Percentiles rank a stretch among this genome's conserved stretches.
These are phyloP conservation scores for Diplolepis rosae DNA, from an alignment of 2,888 invertebrate genomes.

Conservation along the genomic window DNA sequence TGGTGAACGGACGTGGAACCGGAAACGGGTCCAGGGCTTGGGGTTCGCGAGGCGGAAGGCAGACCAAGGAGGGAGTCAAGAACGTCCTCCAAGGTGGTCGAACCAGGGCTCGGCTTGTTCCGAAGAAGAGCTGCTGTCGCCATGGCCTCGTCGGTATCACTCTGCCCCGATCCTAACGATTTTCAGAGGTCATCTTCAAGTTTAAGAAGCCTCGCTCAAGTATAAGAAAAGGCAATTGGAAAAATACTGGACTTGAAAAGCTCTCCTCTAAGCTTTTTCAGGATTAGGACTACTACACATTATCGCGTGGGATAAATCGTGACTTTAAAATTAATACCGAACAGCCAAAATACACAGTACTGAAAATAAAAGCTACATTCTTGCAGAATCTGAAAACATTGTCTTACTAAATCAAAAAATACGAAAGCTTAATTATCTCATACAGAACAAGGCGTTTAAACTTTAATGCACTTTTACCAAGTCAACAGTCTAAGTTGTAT, in stretches of 20 bases:
- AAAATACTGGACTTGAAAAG: not conserved
- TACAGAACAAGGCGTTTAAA: not conserved
- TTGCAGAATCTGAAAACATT: conserved; percentile 24
- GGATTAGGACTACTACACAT: not conserved
- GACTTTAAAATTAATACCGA: conserved; percentile 5
- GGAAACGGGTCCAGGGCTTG: conserved; percentile 78
- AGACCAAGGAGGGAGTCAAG: conserved; percentile 93
- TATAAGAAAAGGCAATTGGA: conserved; percentile 13
- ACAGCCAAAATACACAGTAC: not conserved
- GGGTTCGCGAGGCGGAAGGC: conserved; percentile 82
- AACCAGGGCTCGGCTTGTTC: conserved; percentile 78
- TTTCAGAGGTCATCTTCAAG: conserved; percentile 49
- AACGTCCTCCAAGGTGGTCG: conserved; percentile 94
- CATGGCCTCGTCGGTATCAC: conserved; percentile 71
- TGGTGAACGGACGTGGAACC: conserved; percentile 64
- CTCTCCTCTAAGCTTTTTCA: not conserved
- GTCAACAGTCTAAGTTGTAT: not conserved
- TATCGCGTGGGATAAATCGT: not conserved
- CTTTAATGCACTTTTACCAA: not conserved
- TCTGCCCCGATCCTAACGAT: conserved; percentile 68
- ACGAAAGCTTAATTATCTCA: too few relatives aligned
- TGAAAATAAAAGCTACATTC: not conserved
- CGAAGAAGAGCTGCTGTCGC: conserved; percentile 69
- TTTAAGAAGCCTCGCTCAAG: conserved; percentile 31
- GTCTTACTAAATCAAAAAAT: conserved; percentile 2